A percentile compares a stretch with the other conserved stretches of the same genome.
Conservation (phyloP, 2,113 vertebrate species). For the Oxygymnocypris stewartii region DNA sequence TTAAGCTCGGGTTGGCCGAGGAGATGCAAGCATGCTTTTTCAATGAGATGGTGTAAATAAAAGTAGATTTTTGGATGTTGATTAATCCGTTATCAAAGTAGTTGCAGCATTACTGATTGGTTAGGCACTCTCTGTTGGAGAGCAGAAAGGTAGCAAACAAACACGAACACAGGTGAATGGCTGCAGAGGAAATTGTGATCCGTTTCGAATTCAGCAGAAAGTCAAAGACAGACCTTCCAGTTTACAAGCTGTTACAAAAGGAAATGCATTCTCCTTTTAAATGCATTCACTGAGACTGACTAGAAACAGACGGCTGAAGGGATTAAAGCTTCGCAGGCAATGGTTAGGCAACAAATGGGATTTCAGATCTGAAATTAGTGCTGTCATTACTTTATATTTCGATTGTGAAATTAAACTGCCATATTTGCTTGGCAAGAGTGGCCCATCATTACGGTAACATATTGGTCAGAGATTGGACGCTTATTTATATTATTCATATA, state of each 20-base stretch:
- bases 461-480: not conserved
- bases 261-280: conserved; percentile 43
- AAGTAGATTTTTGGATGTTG: not conserved
- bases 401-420: not conserved
- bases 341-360: not conserved
- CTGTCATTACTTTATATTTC: not conserved
- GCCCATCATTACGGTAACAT: not conserved
- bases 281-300: conserved; percentile 10
- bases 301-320: conserved; percentile 14
- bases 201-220: conserved; percentile 55
- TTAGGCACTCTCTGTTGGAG: not conserved
- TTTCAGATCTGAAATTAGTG: conserved; percentile 13
- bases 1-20: not conserved
- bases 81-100: not conserved
- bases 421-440: not conserved
- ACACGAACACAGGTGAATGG: conserved; percentile 46
- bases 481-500: not conserved
- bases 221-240: conserved; percentile 47
- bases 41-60: not conserved
- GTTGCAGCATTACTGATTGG: not conserved
- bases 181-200: conserved; percentile 38
- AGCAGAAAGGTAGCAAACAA: conserved; percentile 54
- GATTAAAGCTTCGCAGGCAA: conserved; percentile 23
- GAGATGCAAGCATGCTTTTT: conserved; percentile 12
- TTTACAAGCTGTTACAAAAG: conserved; percentile 53